Conservation (phyloP, 2,888 invertebrate genomes). For the Petrolisthes cinctipes region DNA sequence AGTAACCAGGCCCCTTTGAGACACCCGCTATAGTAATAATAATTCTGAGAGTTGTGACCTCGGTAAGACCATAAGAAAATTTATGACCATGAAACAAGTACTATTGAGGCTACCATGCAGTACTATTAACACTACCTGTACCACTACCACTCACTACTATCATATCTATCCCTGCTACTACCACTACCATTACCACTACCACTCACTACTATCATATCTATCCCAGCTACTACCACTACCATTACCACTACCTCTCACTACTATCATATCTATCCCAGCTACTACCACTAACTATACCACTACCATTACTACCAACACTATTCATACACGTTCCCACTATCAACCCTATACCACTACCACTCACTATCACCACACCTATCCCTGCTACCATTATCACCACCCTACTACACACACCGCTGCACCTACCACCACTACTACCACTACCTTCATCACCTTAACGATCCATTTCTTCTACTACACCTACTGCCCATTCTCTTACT, state of each 20-base stretch:
- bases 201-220: neutral
- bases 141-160: neutral
- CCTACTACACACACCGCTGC: neutral
- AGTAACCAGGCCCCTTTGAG: too few relatives aligned
- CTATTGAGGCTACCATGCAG: neutral
- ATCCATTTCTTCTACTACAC: neutral
- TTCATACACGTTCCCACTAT: neutral
- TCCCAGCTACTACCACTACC: neutral
- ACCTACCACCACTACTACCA: neutral
- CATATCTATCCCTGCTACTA: neutral
- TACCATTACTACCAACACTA: neutral
- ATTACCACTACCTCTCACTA: neutral
- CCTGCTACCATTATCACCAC: conserved; percentile 7
- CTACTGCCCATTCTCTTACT: neutral
- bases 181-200: neutral
- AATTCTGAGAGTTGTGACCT: neutral
- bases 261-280: neutral
- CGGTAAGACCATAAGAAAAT: neutral
- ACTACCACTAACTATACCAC: neutral
- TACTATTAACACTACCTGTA: neutral
- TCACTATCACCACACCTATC: conserved; percentile 10
- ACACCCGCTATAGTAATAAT: too few relatives aligned
- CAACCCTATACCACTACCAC: neutral
- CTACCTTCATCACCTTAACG: neutral
- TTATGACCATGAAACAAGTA: too few relatives aligned